Evolutionary conservation across 1,140 invertebrate species (phyloP), one percentile per base, ranked within the genome.

Genomic region (Lasioglossum albipes): DNA sequence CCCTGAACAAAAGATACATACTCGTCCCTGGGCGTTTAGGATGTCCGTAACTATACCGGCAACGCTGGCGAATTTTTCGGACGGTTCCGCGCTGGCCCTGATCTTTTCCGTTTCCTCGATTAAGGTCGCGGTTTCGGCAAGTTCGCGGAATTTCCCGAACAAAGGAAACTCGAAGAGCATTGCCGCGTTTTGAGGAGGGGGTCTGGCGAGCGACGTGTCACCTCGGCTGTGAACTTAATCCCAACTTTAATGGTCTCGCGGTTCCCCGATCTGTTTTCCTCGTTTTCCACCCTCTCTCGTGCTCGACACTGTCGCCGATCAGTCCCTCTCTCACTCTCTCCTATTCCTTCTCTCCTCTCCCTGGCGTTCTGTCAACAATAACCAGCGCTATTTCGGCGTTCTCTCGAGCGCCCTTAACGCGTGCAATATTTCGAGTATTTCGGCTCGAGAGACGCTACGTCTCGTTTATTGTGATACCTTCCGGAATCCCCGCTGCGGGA

Each of bases 371-470:
- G n/a, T 65, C 76, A 79, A 73, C 61, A 79, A 75, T 75, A 67
- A 57, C 36, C 61, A n/a, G 12, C 22, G 68, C 57, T 65, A 72
- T 72, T 79, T 42, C 59, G 68, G 62, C 70, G 72, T 70, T 31
- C 22, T 54, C 18, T n/a, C 16, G n/a, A 72, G 31, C 59, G 59
- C 69, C 27, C 31, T 72, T 64, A 78, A 36, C 75, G 36, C 36
- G 61, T 65, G 69, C 69, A 73, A 79, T 79, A 65, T 79, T 79
- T 72, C 69, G 49, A 64, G 61, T 79, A 65, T 71, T 78, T 72
- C 59, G n/a, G 18, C 31, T 52, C 16, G 59, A 72, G 61, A 74
- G 36, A 74, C 69, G 52, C 7, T 59, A 27, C 49, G 45, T 22
- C 75, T 71, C 61, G 61, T 54, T 42, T 79, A 78, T 79, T 64